Conservation (phyloP, 1,140 invertebrate genomes). For the Drosophila pseudoobscura region DNA sequence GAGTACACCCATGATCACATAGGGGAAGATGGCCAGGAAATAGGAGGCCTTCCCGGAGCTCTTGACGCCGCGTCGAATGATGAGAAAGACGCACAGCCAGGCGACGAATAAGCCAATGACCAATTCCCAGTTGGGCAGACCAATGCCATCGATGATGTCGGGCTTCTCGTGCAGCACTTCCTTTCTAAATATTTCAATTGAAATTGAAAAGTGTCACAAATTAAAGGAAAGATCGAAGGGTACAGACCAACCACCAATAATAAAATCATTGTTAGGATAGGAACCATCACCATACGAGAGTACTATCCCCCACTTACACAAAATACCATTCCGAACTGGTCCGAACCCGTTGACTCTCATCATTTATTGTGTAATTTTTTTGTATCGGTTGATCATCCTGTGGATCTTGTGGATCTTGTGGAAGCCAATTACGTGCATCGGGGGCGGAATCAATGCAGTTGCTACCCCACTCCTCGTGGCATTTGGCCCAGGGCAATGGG, state of each 20-base stretch:
- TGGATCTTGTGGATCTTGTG: constrained; percentile 12
- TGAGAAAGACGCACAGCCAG: constrained; percentile 91
- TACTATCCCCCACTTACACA: constrained; percentile 83
- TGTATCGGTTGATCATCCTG: constrained; percentile 14
- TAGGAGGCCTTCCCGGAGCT: constrained; percentile 92
- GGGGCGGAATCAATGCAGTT: constrained; percentile 70
- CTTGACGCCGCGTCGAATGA: constrained; percentile 90
- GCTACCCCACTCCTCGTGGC: constrained; percentile 85
- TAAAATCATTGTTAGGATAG: background rate
- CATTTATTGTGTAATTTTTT: constrained; percentile 18
- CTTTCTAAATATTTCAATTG: constrained; percentile 83
- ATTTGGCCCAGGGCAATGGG: constrained; percentile 87
- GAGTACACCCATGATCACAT: constrained; percentile 91
- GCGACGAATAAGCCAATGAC: constrained; percentile 90
- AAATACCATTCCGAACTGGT: constrained; percentile 87
- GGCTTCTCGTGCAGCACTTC: constrained; percentile 88
- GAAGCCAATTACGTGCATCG: constrained; percentile 16
- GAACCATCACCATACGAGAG: constrained; percentile 12
- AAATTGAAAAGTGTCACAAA: background rate
- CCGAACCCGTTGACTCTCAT: constrained; percentile 46
- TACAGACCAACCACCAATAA: constrained; percentile 23
- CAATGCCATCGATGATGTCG: constrained; percentile 89
- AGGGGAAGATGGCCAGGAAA: constrained; percentile 93
- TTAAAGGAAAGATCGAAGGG: background rate
- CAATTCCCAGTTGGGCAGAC: constrained; percentile 89